Evolutionary conservation across 2,113 vertebrate species (phyloP).

Genomic region (Neotragus pygmaeus): DNA sequence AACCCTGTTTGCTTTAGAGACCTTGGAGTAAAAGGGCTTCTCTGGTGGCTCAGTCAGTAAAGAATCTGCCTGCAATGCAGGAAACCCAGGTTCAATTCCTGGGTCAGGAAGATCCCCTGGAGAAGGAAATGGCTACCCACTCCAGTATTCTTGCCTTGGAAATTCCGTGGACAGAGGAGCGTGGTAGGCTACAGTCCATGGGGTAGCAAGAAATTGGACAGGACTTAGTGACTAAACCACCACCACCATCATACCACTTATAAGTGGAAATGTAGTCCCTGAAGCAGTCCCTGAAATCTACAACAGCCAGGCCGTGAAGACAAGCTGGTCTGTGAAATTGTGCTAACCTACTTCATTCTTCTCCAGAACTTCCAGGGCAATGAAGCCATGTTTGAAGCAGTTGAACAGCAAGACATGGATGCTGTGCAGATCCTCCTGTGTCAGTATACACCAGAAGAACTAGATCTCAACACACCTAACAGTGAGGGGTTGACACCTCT

Average conservation of each 20-base stretch:
- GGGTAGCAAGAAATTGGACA: neutral
- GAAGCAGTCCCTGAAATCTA: neutral
- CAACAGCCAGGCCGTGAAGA: neutral
- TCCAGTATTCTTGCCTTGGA: neutral
- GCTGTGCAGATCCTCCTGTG: conserved; percentile 92
- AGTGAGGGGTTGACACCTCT: conserved; percentile 93
- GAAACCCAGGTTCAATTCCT: neutral
- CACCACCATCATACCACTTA: neutral
- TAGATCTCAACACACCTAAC: conserved; percentile 95
- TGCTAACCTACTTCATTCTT: neutral
- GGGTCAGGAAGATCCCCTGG: neutral
- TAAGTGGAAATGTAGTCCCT: neutral
- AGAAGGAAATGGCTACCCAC: neutral
- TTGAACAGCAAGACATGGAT: conserved; percentile 96
- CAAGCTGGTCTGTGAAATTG: neutral
- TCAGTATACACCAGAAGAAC: conserved; percentile 91
- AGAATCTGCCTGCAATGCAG: neutral
- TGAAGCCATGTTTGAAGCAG: conserved; percentile 93
- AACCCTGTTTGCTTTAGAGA: neutral
- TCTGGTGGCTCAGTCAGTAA: neutral
- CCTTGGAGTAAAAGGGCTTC: neutral
- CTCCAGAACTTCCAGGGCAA: conserved; percentile 91
- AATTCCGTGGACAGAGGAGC: neutral
- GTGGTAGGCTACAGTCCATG: neutral
- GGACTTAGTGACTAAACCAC: neutral